Percentiles rank a stretch among this genome's conserved stretches.
These are phyloP conservation scores for Dolomedes plantarius DNA, from an alignment of 2,888 invertebrate species.

Conservation along the genomic window DNA sequence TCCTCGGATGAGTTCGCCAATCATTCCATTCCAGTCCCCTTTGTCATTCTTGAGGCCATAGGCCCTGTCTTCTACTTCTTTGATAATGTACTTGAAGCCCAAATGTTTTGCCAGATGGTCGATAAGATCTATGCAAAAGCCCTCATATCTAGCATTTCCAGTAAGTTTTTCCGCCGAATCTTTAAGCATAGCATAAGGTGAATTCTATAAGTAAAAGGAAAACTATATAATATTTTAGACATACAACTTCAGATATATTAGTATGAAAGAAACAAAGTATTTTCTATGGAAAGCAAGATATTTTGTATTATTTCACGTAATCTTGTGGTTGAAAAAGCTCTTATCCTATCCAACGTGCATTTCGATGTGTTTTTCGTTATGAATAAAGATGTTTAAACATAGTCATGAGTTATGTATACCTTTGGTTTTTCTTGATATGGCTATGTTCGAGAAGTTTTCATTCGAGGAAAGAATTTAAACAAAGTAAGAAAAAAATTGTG, in stretches of 20 bases:
- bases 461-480: no score
- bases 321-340: no score
- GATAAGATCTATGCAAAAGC: slow-evolving; percentile 87
- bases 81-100: slow-evolving; percentile 89
- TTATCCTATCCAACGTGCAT: no score
- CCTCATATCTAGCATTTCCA: slow-evolving; percentile 86
- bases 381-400: no score
- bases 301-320: no score
- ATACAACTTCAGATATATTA: background rate
- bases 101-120: slow-evolving; percentile 85
- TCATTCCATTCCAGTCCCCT: slow-evolving; percentile 74
- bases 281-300: no score
- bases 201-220: slow-evolving; percentile 79
- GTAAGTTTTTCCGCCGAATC: slow-evolving; percentile 80
- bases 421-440: no score
- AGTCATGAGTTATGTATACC: no score
- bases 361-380: no score
- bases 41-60: slow-evolving; percentile 80
- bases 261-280: no score
- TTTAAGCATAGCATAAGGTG: slow-evolving; percentile 92
- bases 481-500: no score
- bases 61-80: slow-evolving; percentile 85
- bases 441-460: no score
- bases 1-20: slow-evolving; percentile 73
- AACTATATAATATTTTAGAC: slow-evolving; percentile 10